These are phyloP conservation scores for Lamellibrachia luymesi DNA, from an alignment of 1,140 invertebrate genomes.

Conservation along the genomic window DNA sequence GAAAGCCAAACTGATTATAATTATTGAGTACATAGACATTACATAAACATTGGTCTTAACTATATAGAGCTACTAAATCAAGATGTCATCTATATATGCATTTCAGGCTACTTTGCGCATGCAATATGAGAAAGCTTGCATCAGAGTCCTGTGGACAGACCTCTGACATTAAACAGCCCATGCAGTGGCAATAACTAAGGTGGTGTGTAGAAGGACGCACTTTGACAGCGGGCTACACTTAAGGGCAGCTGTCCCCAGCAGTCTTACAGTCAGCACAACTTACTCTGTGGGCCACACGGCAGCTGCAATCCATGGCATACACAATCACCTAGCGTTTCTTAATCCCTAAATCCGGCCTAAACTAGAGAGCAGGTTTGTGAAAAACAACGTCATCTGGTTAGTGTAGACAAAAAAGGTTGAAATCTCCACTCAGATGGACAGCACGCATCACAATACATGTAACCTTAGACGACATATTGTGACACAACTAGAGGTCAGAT, in stretches of 20 bases:
- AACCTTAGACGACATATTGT: neutral
- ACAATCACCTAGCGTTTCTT: neutral
- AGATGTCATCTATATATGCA: neutral
- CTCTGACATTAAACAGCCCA: neutral
- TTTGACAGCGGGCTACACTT: neutral
- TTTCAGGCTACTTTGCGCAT: neutral
- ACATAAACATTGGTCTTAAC: neutral
- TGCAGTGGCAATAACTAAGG: neutral
- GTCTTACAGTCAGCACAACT: neutral
- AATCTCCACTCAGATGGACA: neutral
- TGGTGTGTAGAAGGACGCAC: neutral
- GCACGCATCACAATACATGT: neutral
- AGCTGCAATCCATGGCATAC: neutral
- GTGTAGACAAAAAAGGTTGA: too few species aligned
- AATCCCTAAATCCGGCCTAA: neutral
- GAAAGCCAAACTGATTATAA: neutral
- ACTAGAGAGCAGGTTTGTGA: neutral
- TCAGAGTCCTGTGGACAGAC: neutral
- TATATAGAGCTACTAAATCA: neutral
- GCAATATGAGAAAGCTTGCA: neutral
- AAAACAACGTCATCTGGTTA: too few species aligned
- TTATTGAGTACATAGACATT: neutral
- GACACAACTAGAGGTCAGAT: neutral
- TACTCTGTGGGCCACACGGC: neutral
- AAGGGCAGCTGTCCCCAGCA: neutral